These are phyloP conservation scores for Magallana ariakensis DNA, from an alignment of 1,140 invertebrate species.

Conservation along the genomic window DNA sequence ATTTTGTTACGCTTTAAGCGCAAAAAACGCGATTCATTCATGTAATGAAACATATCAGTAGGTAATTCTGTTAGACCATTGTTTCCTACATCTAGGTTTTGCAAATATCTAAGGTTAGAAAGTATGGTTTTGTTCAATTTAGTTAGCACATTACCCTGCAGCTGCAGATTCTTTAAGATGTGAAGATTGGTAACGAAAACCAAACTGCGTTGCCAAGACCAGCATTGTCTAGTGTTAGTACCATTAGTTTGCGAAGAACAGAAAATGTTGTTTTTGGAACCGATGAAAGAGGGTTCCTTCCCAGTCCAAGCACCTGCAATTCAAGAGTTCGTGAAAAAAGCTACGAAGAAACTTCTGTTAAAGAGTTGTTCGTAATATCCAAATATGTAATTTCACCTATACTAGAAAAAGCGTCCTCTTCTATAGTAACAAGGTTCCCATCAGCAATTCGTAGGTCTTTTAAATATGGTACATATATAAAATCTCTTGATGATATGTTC, in stretches of 20 bases:
- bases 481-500: conserved; percentile 31
- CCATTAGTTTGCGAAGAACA: neutral
- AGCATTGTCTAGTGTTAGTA: conserved; percentile 23
- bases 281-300: conserved; percentile 36
- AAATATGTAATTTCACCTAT: conserved; percentile 38
- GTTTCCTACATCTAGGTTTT: conserved; percentile 39
- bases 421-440: conserved; percentile 27
- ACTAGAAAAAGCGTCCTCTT: conserved; percentile 27
- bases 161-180: conserved; percentile 41
- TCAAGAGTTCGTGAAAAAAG: conserved; percentile 22
- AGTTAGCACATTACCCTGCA: conserved; percentile 39
- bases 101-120: neutral
- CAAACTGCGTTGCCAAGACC: conserved; percentile 41
- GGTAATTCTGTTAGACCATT: conserved; percentile 32
- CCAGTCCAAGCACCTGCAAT: conserved; percentile 41
- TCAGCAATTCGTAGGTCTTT: conserved; percentile 44
- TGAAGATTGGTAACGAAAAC: conserved; percentile 15
- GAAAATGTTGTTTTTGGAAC: conserved; percentile 27
- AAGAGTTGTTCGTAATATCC: conserved; percentile 49
- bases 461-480: conserved; percentile 27
- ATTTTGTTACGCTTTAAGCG: conserved; percentile 32
- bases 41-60: neutral
- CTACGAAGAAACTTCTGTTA: conserved; percentile 23
- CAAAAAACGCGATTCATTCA: neutral
- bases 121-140: neutral